Evolutionary conservation across 2,888 invertebrate genomes (phyloP).

Genomic region (Rosalia funebris): DNA sequence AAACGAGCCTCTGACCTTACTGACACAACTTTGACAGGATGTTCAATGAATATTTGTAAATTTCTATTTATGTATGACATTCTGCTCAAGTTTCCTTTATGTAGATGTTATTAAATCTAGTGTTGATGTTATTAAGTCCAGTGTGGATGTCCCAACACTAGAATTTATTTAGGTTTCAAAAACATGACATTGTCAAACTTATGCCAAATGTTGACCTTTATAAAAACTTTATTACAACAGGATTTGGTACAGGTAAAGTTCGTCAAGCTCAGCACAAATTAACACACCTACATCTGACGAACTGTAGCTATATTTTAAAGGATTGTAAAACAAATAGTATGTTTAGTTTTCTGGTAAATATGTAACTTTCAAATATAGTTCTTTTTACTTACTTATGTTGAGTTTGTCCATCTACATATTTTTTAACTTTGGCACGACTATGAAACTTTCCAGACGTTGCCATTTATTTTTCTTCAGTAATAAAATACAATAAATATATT

Average conservation of each 20-base stretch:
- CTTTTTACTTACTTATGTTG: constrained; percentile 14
- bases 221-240: neutral
- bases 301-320: no score
- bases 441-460: constrained; percentile 13
- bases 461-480: constrained; percentile 1
- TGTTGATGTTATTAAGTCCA: neutral
- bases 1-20: constrained; percentile 66
- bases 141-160: neutral
- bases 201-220: neutral
- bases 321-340: no score
- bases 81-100: neutral
- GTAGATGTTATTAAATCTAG: neutral
- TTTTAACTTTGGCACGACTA: neutral
- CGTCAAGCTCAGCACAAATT: neutral
- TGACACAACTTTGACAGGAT: neutral
- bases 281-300: neutral
- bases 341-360: no score
- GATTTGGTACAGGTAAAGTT: neutral
- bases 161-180: neutral
- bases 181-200: neutral
- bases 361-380: no score
- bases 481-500: neutral
- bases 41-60: neutral
- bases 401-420: constrained; percentile 2
- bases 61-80: constrained; percentile 6